Base-by-base conservation (phyloP, 2,888 invertebrate species). In the Ecdyonurus torrentis region DNA sequence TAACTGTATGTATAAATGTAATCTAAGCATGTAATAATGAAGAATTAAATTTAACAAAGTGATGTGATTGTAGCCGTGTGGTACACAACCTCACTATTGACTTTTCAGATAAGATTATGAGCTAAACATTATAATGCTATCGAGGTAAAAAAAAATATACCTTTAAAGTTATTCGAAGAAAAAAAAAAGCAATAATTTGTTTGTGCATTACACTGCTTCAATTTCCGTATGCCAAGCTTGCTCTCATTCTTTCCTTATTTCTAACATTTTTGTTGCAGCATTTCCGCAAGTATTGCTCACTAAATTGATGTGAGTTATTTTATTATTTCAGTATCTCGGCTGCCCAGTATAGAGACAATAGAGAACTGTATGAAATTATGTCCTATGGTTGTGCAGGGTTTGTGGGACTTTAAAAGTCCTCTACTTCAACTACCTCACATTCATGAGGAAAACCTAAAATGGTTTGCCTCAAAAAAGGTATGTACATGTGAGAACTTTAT, bases 341-440 rank as follows among this genome's bases (percentile, higher is more conserved):
- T 92, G 66, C 92, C 94, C 15, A 85, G 85, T 52, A 86, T 99
- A 69, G 94, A 95, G 73, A 96, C 97, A 1, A 88, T 98, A 69
- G 98, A 99, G 76, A 94, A 95, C 75, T 91, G 92, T 70, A 97
- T 99, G 95, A 96, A 94, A 74, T 77, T 97, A 63, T 90, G 91
- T 64, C 96, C 97, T 50, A 95, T 98, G 92, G 84, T 97, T 64
- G 92, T 98, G 2, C 99, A 99, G 79, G 98, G 86, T 0, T 78
- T 97, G 64, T 97, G 97, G 93, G 95, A 96, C 71, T 89, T 85
- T 73, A 93, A 94, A 74, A 94, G 91, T 66, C 92, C 97, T 0
- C 77, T 99, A 24, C 80, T 98, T 18, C 99, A 99, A 76, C 77
- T 98, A 66, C 97, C 97, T 1, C 91, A 97, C 72, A 85, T 97